phyloP scores from a whole-genome alignment of 1,140 invertebrate species.

The Chymomyza costata region DNA sequence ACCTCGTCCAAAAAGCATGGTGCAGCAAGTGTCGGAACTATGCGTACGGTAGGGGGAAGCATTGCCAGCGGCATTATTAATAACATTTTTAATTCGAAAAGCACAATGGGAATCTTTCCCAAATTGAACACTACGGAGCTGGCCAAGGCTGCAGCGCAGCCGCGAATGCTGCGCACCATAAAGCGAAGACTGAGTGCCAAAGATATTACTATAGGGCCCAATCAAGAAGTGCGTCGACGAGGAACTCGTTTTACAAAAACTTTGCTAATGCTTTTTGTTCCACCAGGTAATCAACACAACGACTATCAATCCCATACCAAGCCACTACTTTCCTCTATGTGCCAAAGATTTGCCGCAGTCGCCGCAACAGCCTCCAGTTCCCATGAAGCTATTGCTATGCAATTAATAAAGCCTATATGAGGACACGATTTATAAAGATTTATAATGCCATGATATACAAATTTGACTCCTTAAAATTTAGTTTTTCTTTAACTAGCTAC shows the following conservation, averaged over 20 bases:
- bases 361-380: neutral
- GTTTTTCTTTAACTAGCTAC: too few relatives aligned
- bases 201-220: constrained; percentile 87
- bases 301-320: constrained; percentile 34
- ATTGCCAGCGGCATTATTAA: constrained; percentile 6
- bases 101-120: constrained; percentile 26
- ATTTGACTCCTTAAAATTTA: too few relatives aligned
- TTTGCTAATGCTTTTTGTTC: too few relatives aligned
- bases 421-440: neutral
- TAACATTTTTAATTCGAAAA: constrained; percentile 24
- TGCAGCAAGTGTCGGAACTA: neutral
- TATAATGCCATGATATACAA: too few relatives aligned
- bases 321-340: constrained; percentile 23
- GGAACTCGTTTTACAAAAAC: constrained; percentile 75
- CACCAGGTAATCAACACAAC: constrained; percentile 44
- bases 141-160: constrained; percentile 37
- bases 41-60: neutral
- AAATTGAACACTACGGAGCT: constrained; percentile 27
- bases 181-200: constrained; percentile 88
- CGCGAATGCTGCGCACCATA: constrained; percentile 78
- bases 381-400: neutral
- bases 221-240: constrained; percentile 86
- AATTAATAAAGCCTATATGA: neutral
- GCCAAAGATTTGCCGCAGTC: constrained; percentile 60
- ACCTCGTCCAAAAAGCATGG: constrained; percentile 35